Conservation (phyloP, 2,797 vertebrate species). For the Chloroceryle amazona region DNA sequence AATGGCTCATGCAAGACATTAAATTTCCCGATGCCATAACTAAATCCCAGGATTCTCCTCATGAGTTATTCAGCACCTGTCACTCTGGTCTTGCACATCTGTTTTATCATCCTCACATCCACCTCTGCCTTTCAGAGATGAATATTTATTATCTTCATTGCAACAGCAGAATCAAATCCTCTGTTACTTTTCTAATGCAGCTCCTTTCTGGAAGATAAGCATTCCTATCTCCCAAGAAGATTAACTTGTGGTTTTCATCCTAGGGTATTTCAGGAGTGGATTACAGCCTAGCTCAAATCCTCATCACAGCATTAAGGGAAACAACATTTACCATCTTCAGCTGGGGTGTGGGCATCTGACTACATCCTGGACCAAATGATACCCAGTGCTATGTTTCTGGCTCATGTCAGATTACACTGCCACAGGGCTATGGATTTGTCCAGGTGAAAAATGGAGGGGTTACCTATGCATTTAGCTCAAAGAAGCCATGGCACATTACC, state of each 20-base stretch:
- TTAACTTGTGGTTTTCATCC: not conserved
- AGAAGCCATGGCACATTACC: not conserved
- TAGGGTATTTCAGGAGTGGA: not conserved
- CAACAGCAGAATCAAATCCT: not conserved
- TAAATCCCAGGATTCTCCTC: not conserved
- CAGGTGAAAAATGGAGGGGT: not conserved
- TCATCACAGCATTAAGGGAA: not conserved
- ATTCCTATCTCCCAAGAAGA: not conserved
- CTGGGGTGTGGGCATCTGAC: not conserved
- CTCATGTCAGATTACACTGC: not conserved
- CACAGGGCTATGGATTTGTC: not conserved
- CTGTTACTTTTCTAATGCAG: not conserved
- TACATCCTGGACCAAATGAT: not conserved
- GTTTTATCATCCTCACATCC: not conserved
- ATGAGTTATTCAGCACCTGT: conserved; percentile 45
- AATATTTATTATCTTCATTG: conserved; percentile 5
- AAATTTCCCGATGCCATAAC: not conserved
- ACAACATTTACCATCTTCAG: not conserved
- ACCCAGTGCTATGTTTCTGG: not conserved
- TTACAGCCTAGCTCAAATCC: not conserved
- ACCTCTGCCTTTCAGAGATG: conserved; percentile 13
- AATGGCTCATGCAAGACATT: not conserved
- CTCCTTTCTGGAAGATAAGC: conserved; percentile 5
- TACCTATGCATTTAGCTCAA: not conserved
- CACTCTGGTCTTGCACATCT: not conserved